A percentile compares a stretch with the other conserved stretches of the same genome.
Evolutionary conservation across 1,140 invertebrate genomes (phyloP).

Genomic region (Saccostrea glomerata): DNA sequence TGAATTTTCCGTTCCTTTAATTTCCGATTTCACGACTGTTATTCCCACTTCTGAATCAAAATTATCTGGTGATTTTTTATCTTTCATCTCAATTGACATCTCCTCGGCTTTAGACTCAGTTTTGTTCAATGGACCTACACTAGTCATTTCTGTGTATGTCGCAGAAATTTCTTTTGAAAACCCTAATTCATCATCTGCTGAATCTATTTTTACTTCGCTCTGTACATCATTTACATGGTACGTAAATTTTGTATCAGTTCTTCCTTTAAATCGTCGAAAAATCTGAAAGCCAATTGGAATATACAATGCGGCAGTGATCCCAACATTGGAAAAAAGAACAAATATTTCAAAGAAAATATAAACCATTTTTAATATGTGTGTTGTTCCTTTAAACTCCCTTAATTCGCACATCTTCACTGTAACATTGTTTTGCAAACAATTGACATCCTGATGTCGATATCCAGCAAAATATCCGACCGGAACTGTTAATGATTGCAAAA

Average conservation of each 20-base stretch:
- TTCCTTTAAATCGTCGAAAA: background rate
- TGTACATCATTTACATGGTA: background rate
- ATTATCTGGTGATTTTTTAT: background rate
- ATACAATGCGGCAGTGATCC: background rate
- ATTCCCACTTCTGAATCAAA: background rate
- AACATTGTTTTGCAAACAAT: background rate
- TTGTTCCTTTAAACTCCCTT: background rate
- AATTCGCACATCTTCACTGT: background rate
- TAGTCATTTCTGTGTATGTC: background rate
- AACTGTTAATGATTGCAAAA: background rate
- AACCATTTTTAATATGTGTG: background rate
- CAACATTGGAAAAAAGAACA: background rate
- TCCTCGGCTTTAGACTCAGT: background rate
- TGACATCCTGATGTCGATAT: background rate
- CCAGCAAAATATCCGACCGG: background rate
- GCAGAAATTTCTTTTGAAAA: background rate
- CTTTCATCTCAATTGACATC: background rate
- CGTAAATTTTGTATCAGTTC: background rate
- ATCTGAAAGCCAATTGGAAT: slow-evolving; percentile 29
- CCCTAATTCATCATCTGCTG: background rate
- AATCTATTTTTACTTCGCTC: background rate
- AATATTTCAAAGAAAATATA: slow-evolving; percentile 15
- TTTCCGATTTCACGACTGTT: background rate
- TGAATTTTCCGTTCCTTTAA: background rate
- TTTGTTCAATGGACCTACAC: background rate